Base-by-base conservation (phyloP, 1,140 invertebrate species). In the Pseudobourletiella spinata region DNA sequence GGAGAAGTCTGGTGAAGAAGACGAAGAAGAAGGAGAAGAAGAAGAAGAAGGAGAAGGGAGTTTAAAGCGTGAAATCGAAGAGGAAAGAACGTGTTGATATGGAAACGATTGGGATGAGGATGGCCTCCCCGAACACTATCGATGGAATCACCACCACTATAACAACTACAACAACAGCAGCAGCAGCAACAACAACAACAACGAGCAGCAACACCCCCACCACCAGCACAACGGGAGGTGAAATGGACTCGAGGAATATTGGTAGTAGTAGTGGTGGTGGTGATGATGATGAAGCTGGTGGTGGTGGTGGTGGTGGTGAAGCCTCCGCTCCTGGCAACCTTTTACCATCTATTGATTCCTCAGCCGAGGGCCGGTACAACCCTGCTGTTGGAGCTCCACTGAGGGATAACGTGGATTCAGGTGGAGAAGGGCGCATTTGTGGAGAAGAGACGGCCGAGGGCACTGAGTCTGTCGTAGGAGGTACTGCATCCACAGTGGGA, bases 21-120 rank as follows among this genome's bases (percentile, higher is more conserved):
- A n/a, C n/a, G n/a, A n/a, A n/a, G n/a, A n/a, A n/a, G n/a, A n/a
- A n/a, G n/a, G n/a, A n/a, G n/a, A n/a, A n/a, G n/a, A n/a, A n/a
- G n/a, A n/a, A n/a, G n/a, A n/a, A 48, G 44, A 48, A 6, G 6
- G 44, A 18, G 20, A 22, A 48, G 22, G 44, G 44, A 4, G 14
- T 14, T 48, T 48, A 48, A 48, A 48, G 44, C 44, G 44, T 48
- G 44, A 48, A 48, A 48, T 48, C 44, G 44, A 48, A 48, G 51
- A 11, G 20, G 30, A n/a, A 32, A 16, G 51, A 16, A n/a, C n/a
- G n/a, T 29, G 51, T 54, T 54, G 51, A 54, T 32, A 54, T 54
- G 51, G 51, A 54, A 54, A 54, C 51, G 51, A 54, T 32, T 26
- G 29, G 25, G 51, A 54, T 6, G 25, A 54, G 11, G n/a, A n/a